Evolutionary conservation across 2,888 invertebrate genomes (phyloP), one percentile per base, ranked within the genome.

Genomic region (Leucoma salicis): DNA sequence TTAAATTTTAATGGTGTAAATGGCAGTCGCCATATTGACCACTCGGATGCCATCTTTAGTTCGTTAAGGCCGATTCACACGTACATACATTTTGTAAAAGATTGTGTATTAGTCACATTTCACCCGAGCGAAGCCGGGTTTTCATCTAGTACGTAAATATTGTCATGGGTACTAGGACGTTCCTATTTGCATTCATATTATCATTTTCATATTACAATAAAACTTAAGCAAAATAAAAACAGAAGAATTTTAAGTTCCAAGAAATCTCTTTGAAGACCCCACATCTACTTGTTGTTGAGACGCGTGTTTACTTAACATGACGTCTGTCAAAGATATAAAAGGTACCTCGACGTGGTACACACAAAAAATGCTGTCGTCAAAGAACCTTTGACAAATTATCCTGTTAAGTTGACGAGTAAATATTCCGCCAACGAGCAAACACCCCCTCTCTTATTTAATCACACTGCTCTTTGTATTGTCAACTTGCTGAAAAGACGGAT

Each of bases 331-430:
- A 81, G 66, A 72, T 75, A 71, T 71, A 73, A 78, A 74, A 73
- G 72, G 68, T 67, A 62, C 70, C 59, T 64, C 63, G 62, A 62
- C 52, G 45, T 31, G 40, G 51, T 58, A 55, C 61, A 71, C 64
- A 70, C 71, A 79, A 79, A 80, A 78, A 77, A 74, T 64, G 63
- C 63, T 46, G 45, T 65, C 63, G 62, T 77, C 74, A 79, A 79
- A 78, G 74, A 66, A 66, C 79, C 83, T 84, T 85, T 84, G 84
- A 83, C 77, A 78, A 84, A 85, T 83, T 82, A 80, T 79, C 71
- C 65, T 72, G 73, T 78, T 76, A 77, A 68, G 63, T 75, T 74
- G 74, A 73, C 77, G 70, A 62, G 70, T 62, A 71, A 73, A 74
- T 71, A 71, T 54, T 46, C 46, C 33, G 44, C 66, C 38, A 14